A percentile compares a stretch with the other conserved stretches of the same genome.
Evolutionary conservation across 2,888 invertebrate species (phyloP).

Genomic region (Hirudinaria manillensis): DNA sequence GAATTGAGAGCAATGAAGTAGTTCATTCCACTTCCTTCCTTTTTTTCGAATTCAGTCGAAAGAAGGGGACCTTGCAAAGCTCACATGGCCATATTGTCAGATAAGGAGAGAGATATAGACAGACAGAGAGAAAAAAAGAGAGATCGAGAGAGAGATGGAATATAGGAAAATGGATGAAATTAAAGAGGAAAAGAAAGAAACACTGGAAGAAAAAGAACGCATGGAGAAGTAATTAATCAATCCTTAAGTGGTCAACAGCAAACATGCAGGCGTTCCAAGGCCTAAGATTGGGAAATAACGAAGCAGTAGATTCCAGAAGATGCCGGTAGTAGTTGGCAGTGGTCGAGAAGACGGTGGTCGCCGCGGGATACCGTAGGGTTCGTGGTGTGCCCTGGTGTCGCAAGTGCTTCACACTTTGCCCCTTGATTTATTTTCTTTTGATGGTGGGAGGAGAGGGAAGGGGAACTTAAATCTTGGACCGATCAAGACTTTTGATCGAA

Average conservation of each 20-base stretch:
- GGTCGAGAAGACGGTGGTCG: background rate
- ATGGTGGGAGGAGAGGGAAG: too few species aligned
- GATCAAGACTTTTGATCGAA: too few species aligned
- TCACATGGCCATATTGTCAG: background rate
- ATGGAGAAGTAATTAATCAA: background rate
- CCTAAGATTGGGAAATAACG: too few species aligned
- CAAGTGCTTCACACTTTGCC: too few species aligned
- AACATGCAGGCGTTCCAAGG: background rate
- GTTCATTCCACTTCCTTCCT: background rate
- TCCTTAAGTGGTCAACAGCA: constrained; percentile 5
- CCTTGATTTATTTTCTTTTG: too few species aligned
- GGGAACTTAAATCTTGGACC: too few species aligned
- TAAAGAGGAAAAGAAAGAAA: background rate
- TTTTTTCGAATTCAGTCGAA: background rate
- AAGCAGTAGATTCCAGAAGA: background rate
- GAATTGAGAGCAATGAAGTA: constrained; percentile 6
- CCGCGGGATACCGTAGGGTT: background rate
- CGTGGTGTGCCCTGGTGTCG: too few species aligned
- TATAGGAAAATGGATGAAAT: background rate
- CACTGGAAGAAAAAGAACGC: background rate
- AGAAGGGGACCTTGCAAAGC: too few species aligned
- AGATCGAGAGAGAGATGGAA: background rate
- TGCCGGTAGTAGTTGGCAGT: constrained; percentile 3
- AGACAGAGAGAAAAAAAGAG: background rate
- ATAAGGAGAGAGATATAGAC: background rate